phyloP scores from a whole-genome alignment of 1,140 invertebrate genomes.

The Lepidotrigona ventralis region DNA sequence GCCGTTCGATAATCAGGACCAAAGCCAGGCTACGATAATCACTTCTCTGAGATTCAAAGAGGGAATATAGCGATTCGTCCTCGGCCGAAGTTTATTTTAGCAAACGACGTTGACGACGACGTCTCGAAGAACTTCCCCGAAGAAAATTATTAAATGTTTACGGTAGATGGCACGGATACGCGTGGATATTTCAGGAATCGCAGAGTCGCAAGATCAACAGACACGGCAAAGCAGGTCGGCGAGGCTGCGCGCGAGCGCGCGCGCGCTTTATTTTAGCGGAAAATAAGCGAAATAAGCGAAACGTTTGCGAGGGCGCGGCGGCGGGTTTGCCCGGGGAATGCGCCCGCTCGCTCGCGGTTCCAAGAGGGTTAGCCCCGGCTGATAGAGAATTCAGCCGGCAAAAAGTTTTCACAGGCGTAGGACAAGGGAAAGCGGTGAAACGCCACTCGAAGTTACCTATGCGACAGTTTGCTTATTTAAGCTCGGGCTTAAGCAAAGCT shows the following conservation, averaged over 20 bases:
- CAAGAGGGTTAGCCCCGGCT: background rate
- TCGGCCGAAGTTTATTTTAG: background rate
- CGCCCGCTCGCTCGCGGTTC: background rate
- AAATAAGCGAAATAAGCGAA: conserved; percentile 21
- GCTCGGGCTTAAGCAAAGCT: conserved; percentile 67
- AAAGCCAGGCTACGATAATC: background rate
- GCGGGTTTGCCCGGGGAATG: background rate
- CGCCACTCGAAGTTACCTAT: conserved; percentile 45
- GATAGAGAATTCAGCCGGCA: conserved; percentile 29
- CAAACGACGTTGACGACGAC: background rate
- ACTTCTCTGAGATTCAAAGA: background rate
- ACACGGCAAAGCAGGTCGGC: conserved; percentile 15
- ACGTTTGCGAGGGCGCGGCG: background rate
- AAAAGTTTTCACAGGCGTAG: conserved; percentile 52
- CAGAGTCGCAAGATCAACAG: conserved; percentile 32
- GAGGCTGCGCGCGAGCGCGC: background rate
- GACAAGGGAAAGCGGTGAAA: conserved; percentile 43
- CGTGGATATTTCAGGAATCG: conserved; percentile 20
- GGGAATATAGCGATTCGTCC: no score
- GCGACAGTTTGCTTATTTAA: conserved; percentile 69
- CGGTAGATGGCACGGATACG: conserved; percentile 27
- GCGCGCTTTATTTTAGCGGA: conserved; percentile 29
- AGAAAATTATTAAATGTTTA: conserved; percentile 32
- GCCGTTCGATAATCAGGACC: background rate
- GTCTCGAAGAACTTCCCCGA: conserved; percentile 10